Evolutionary conservation across 2,113 vertebrate species (phyloP).

Genomic region (Heliornis fulica): DNA sequence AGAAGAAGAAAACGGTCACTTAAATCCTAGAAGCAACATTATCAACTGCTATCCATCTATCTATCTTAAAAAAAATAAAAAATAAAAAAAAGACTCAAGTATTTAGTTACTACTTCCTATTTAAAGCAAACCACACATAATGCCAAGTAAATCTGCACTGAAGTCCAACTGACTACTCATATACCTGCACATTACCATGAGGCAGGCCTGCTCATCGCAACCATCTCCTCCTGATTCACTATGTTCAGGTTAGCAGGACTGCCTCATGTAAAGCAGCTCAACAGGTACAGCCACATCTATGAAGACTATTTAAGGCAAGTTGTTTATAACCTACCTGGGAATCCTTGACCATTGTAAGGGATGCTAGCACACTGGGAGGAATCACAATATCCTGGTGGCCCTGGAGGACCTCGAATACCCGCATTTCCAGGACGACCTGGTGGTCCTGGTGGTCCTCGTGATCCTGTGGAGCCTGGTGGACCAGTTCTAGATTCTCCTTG

Average conservation of each 20-base stretch:
- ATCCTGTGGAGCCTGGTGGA: slow-evolving; percentile 84
- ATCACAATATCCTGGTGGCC: slow-evolving; percentile 94
- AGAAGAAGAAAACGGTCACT: slow-evolving; percentile 66
- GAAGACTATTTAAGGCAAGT: neutral
- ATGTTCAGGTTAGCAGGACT: neutral
- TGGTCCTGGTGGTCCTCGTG: slow-evolving; percentile 85
- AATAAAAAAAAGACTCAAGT: neutral
- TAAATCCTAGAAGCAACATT: slow-evolving; percentile 40
- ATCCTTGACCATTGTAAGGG: slow-evolving; percentile 97
- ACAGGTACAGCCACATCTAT: neutral
- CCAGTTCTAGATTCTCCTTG: slow-evolving; percentile 91
- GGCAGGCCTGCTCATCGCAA: neutral
- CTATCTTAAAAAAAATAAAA: neutral
- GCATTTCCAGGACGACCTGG: slow-evolving; percentile 89
- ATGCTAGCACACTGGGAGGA: slow-evolving; percentile 96
- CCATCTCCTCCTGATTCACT: neutral
- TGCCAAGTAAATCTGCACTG: neutral
- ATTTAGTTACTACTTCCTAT: neutral
- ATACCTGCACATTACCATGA: neutral
- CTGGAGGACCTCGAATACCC: slow-evolving; percentile 88
- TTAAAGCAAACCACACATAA: neutral
- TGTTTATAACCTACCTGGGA: slow-evolving; percentile 83
- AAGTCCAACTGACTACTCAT: neutral
- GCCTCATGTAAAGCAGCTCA: neutral
- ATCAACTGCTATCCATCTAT: slow-evolving; percentile 1